phyloP scores from a whole-genome alignment of 2,113 vertebrate genomes.

The Rallus limicola region DNA sequence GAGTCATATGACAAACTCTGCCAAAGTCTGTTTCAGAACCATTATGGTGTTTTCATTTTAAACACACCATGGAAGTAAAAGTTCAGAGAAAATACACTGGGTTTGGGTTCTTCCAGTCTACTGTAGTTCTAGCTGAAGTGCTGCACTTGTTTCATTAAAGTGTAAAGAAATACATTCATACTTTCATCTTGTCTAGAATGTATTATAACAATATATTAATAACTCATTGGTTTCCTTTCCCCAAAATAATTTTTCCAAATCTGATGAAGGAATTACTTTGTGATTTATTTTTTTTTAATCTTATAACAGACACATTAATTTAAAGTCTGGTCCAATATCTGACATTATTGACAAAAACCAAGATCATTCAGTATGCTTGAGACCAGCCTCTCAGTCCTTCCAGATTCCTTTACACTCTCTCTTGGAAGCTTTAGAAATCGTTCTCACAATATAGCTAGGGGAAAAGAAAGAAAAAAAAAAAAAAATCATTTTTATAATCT shows the following conservation, averaged over 20 bases:
- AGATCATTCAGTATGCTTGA: neutral
- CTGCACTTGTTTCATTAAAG: neutral
- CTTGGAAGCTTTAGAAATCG: neutral
- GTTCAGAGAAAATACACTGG: neutral
- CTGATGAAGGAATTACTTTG: neutral
- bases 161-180: neutral
- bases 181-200: neutral
- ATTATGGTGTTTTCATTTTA: neutral
- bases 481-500: neutral
- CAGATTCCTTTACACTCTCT: neutral
- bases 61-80: neutral
- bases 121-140: neutral
- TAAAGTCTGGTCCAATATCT: neutral
- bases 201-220: neutral
- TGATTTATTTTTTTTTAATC: neutral
- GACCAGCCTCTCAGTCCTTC: neutral
- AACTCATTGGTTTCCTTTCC: neutral
- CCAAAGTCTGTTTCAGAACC: neutral
- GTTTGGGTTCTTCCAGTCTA: neutral
- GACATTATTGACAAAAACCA: neutral
- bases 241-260: neutral
- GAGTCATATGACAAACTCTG: neutral
- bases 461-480: neutral
- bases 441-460: neutral
- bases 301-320: neutral